Conservation (phyloP, 2,797 vertebrate genomes). For the Menidia menidia region DNA sequence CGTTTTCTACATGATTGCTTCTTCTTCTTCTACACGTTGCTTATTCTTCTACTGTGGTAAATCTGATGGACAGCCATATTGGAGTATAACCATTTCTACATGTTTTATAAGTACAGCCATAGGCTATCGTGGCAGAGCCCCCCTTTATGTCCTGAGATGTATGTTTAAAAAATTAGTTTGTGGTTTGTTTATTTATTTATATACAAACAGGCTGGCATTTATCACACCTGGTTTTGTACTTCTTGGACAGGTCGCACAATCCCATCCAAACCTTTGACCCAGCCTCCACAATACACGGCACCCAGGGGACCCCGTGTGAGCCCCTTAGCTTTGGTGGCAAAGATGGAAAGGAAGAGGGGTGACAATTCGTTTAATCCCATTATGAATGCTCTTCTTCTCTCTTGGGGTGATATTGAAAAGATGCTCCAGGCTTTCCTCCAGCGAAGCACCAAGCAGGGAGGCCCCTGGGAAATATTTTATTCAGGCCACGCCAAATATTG, state of each 20-base stretch:
- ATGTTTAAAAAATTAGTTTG: not conserved
- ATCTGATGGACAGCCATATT: too few species aligned
- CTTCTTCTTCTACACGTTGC: too few species aligned
- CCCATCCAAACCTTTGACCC: constrained; percentile 26
- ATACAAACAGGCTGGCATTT: not conserved
- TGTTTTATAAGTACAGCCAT: too few species aligned
- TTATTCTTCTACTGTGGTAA: too few species aligned
- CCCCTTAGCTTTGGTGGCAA: constrained; percentile 35
- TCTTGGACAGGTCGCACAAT: constrained; percentile 21
- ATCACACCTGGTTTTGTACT: constrained; percentile 2
- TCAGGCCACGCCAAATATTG: constrained; percentile 73
- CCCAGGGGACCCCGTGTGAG: constrained; percentile 28
- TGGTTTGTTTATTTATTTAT: constrained; percentile 4
- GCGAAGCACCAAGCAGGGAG: constrained; percentile 66
- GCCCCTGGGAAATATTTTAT: constrained; percentile 81
- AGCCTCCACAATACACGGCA: not conserved
- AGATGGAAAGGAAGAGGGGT: constrained; percentile 45
- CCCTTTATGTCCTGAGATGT: not conserved
- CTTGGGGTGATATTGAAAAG: constrained; percentile 69
- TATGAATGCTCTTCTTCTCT: constrained; percentile 66
- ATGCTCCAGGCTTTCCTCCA: constrained; percentile 73
- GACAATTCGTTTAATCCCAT: constrained; percentile 75
- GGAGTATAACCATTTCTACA: too few species aligned
- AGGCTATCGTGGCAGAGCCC: too few species aligned
- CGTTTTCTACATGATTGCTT: too few species aligned